Percentiles rank a stretch among this genome's conserved stretches.
Conservation (phyloP, 2,797 vertebrate genomes). For the Hyperoplus immaculatus region DNA sequence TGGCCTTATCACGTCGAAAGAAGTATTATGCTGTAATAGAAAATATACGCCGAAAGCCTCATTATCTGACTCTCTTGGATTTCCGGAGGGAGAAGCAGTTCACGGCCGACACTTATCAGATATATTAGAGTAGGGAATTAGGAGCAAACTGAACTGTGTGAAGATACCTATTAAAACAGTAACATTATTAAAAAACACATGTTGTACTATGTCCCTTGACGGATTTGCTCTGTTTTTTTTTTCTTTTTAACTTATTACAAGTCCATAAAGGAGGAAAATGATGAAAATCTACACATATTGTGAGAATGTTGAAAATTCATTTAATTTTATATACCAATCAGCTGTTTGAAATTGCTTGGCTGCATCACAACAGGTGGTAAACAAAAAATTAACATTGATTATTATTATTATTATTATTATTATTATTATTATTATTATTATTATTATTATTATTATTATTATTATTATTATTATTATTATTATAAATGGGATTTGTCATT, state of each 20-base stretch:
- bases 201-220: background rate
- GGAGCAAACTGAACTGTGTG: conserved; percentile 6
- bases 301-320: background rate
- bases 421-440: too few relatives aligned
- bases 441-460: too few relatives aligned
- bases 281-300: background rate
- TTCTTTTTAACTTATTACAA: background rate
- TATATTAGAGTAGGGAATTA: background rate
- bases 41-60: conserved; percentile 12
- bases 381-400: background rate
- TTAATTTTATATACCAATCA: background rate
- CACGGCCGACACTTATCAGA: conserved; percentile 15
- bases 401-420: too few relatives aligned
- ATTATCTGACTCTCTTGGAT: conserved; percentile 32
- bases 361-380: background rate
- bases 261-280: background rate
- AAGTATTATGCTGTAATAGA: conserved; percentile 31
- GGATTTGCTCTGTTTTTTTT: background rate
- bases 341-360: background rate
- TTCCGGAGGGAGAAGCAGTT: conserved; percentile 32
- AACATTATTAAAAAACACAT: background rate
- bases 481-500: too few relatives aligned
- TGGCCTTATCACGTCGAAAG: conserved; percentile 35
- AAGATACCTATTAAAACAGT: background rate
- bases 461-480: too few relatives aligned